These are phyloP conservation scores for Columbina picui DNA, from an alignment of 2,113 vertebrate species.

Conservation along the genomic window DNA sequence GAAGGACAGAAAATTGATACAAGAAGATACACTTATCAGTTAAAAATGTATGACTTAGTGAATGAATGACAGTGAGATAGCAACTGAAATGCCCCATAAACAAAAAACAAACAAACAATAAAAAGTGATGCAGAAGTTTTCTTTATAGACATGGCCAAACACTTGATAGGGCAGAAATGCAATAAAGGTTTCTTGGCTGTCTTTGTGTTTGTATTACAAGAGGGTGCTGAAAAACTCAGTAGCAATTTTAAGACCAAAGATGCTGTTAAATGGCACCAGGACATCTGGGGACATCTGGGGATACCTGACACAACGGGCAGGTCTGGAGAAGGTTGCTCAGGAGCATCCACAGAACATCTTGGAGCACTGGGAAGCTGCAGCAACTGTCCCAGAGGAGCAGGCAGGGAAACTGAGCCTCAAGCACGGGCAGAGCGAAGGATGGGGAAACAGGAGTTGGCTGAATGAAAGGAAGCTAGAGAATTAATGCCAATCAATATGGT, in stretches of 20 bases:
- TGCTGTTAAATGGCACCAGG: background rate
- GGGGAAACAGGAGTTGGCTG: background rate
- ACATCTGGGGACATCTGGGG: too few species aligned
- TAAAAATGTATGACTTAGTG: background rate
- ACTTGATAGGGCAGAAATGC: background rate
- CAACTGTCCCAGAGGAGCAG: background rate
- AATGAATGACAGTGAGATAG: background rate
- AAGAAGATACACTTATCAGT: background rate
- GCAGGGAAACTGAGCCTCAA: background rate
- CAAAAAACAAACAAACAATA: background rate
- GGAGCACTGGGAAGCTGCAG: background rate
- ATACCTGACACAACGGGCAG: too few species aligned
- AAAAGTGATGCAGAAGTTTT: background rate
- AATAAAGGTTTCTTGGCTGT: background rate
- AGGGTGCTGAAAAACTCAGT: background rate
- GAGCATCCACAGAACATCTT: accelerated
- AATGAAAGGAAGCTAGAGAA: background rate
- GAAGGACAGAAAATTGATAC: background rate
- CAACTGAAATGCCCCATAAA: background rate
- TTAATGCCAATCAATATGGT: background rate
- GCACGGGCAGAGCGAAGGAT: background rate
- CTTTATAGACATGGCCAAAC: background rate
- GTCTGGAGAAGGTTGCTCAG: background rate
- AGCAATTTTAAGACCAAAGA: background rate
- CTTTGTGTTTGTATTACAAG: background rate